Percentiles rank a stretch among this genome's conserved stretches.
These are phyloP conservation scores for Drosophila nr. perissopoda DNA, from an alignment of 2,888 invertebrate genomes.

Conservation along the genomic window DNA sequence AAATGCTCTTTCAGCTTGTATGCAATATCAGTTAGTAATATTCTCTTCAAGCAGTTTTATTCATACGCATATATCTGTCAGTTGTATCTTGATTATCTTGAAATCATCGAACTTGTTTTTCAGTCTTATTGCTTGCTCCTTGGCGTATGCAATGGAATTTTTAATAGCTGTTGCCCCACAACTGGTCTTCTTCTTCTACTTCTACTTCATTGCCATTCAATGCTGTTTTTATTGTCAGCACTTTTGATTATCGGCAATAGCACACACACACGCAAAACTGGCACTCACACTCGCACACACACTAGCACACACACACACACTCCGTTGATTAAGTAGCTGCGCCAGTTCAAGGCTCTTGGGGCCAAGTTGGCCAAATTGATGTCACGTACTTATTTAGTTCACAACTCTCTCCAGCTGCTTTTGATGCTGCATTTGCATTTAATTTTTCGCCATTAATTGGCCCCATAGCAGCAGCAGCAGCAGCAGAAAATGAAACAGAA, in stretches of 20 bases:
- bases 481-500: conserved; percentile 22
- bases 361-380: conserved; percentile 52
- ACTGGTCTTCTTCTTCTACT: conserved; percentile 3
- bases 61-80: background rate
- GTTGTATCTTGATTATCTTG: background rate
- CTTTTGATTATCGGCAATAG: conserved; percentile 30
- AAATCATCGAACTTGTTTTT: background rate
- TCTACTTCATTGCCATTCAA: conserved; percentile 19
- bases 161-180: conserved; percentile 4
- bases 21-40: background rate
- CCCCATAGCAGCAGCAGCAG: conserved; percentile 50
- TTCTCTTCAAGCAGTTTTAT: background rate
- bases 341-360: conserved; percentile 42
- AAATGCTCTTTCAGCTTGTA: background rate
- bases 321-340: conserved; percentile 33
- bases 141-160: conserved; percentile 22
- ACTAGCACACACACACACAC: background rate
- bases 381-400: conserved; percentile 49
- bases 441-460: conserved; percentile 57
- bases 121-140: conserved; percentile 6
- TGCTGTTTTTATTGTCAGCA: conserved; percentile 36
- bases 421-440: conserved; percentile 42
- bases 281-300: conserved; percentile 4
- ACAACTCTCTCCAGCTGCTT: conserved; percentile 27
- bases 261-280: background rate